A percentile compares a stretch with the other conserved stretches of the same genome.
Evolutionary conservation across 2,888 invertebrate genomes (phyloP).

Genomic region (Actias luna): DNA sequence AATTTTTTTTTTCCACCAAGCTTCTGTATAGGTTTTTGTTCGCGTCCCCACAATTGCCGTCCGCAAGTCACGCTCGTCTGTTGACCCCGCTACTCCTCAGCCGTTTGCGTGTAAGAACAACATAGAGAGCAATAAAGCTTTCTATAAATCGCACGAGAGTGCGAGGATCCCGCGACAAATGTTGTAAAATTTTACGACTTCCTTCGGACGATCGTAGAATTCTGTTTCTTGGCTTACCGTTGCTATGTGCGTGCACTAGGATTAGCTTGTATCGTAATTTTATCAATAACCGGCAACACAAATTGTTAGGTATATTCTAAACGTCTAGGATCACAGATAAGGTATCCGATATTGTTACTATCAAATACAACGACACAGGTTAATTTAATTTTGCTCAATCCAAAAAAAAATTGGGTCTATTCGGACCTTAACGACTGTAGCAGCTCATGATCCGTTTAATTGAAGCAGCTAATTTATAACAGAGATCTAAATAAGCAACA

Average conservation of each 20-base stretch:
- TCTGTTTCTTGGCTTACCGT: conserved; percentile 14
- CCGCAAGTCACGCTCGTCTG: conserved; percentile 13
- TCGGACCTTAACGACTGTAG: background rate
- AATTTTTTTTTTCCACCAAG: background rate
- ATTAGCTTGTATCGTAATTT: conserved; percentile 25
- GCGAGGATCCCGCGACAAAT: conserved; percentile 42
- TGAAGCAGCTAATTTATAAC: no score
- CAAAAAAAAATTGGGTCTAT: no score
- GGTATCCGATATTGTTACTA: background rate
- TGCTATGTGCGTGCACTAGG: conserved; percentile 22
- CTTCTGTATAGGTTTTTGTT: background rate
- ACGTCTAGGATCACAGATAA: no score
- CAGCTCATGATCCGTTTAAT: no score
- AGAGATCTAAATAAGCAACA: background rate
- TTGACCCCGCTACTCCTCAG: conserved; percentile 17
- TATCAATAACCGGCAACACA: background rate
- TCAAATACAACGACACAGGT: background rate
- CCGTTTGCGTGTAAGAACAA: conserved; percentile 18
- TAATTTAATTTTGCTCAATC: background rate
- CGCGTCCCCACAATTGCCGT: conserved; percentile 1
- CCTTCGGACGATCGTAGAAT: conserved; percentile 38
- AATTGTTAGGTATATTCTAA: background rate
- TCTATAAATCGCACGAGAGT: conserved; percentile 47
- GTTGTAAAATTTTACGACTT: conserved; percentile 60
- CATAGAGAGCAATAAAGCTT: conserved; percentile 49